Percentiles rank a stretch among this genome's conserved stretches.
phyloP scores from a whole-genome alignment of 2,797 vertebrate species.

The Falco naumanni region DNA sequence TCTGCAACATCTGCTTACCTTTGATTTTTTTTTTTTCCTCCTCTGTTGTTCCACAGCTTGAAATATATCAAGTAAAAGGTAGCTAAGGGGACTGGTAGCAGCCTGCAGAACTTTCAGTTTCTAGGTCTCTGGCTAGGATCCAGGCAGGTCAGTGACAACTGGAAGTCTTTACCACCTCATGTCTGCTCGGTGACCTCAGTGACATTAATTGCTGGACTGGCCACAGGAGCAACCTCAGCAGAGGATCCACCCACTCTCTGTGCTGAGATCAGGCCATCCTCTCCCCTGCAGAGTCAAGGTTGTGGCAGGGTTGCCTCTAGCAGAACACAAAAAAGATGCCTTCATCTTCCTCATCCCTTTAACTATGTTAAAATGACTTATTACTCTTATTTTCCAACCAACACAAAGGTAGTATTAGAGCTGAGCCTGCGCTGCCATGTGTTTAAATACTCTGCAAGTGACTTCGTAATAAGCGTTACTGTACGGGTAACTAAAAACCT shows the following conservation, averaged over 20 bases:
- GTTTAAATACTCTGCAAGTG: background rate
- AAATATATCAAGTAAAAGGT: background rate
- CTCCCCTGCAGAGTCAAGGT: background rate
- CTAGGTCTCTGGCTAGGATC: slow-evolving; percentile 18
- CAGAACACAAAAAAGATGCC: background rate
- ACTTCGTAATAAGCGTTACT: background rate
- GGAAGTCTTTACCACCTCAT: background rate
- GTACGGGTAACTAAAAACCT: background rate
- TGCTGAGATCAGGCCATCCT: background rate
- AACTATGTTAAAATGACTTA: background rate
- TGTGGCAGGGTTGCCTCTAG: background rate
- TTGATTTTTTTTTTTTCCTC: background rate
- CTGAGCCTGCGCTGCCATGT: background rate
- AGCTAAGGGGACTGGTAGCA: background rate
- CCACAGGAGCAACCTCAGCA: background rate
- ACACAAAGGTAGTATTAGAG: background rate
- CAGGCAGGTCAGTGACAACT: background rate
- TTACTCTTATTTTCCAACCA: background rate
- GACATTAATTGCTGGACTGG: background rate
- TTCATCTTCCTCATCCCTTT: background rate
- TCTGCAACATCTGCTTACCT: background rate
- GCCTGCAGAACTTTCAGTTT: background rate
- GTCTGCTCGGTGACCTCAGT: slow-evolving; percentile 5
- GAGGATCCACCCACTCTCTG: background rate
- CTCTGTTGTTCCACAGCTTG: background rate